Base-by-base conservation (phyloP, 2,888 invertebrate genomes). In the Zaprionus lineosus region DNA sequence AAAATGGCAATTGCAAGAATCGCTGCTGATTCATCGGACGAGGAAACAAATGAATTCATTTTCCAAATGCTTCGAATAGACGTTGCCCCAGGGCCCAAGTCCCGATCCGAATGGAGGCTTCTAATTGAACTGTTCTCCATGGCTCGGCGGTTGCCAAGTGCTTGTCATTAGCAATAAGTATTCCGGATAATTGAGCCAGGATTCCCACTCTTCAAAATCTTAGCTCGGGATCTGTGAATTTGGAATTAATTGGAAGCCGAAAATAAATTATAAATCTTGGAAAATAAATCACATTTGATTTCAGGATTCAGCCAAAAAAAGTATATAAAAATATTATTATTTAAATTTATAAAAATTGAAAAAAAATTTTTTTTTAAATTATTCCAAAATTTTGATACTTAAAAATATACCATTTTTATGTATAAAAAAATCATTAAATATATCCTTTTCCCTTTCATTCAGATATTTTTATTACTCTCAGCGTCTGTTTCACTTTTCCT, bases 31-130 rank as follows among this genome's bases (percentile, higher is more conserved):
- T 81, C 84, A 78, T 78, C 84, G 84, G 67, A 58, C 24, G 15
- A 28, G 28, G 47, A 71, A 70, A 66, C 64, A 78, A 84, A 84
- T 84, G 84, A 84, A 78, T 78, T 78, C 78, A 78, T 84, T 78
- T 84, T 74, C 51, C 72, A 71, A 73, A 73, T 71, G 60, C 71
- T 47, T 43, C 53, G 46, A 44, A 48, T 52, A 59, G 53, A 36
- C 55, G 28, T 39, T 9, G 56, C 82, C 70, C 24, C 28, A 41
- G 77, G 53, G 50, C n/a, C n/a, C 15, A 21, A 21, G 2, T 14
- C 26, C 11, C 46, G 18, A 16, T 26, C 31, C 9, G 14, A 14
- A 19, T 16, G 1, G 1, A 15, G 31, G 16, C 43, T 64, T 65
- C 84, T 79, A 77, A 77, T 77, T 77, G 77, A 77, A 73, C 76